A percentile compares a stretch with the other conserved stretches of the same genome.
Evolutionary conservation across 2,797 vertebrate species (phyloP).

Genomic region (Moxostoma hubbsi): DNA sequence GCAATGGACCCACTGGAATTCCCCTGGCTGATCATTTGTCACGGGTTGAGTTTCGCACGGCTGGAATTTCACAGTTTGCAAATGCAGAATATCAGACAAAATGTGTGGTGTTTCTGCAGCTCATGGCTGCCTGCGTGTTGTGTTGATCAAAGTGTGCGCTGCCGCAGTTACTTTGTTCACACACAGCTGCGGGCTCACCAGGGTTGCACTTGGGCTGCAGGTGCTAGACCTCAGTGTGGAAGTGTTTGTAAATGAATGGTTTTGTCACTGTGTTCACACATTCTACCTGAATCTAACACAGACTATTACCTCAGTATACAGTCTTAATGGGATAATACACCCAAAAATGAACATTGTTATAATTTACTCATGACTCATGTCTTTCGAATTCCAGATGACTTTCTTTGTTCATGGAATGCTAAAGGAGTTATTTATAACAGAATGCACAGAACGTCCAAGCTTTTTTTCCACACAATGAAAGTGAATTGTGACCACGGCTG

Average conservation of each 20-base stretch:
- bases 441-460: too few relatives aligned
- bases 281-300: conserved; percentile 51
- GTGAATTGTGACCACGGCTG: too few relatives aligned
- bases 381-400: too few relatives aligned
- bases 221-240: conserved; percentile 73
- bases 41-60: conserved; percentile 59
- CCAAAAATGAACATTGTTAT: too few relatives aligned
- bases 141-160: conserved; percentile 69
- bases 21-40: conserved; percentile 66
- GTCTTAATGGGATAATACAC: not conserved
- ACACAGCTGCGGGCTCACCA: conserved; percentile 66
- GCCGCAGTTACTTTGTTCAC: conserved; percentile 63
- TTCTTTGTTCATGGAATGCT: too few relatives aligned
- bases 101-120: conserved; percentile 70
- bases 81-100: conserved; percentile 76
- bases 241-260: conserved; percentile 76
- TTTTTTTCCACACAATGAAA: too few relatives aligned
- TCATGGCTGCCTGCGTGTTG: conserved; percentile 60
- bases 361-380: too few relatives aligned
- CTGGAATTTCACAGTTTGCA: conserved; percentile 81
- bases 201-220: conserved; percentile 68
- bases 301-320: conserved; percentile 12
- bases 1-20: conserved; percentile 30
- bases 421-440: too few relatives aligned
- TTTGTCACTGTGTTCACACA: conserved; percentile 78